These are phyloP conservation scores for Callithrix jacchus DNA, from an alignment of 2,113 vertebrate genomes.

Conservation along the genomic window DNA sequence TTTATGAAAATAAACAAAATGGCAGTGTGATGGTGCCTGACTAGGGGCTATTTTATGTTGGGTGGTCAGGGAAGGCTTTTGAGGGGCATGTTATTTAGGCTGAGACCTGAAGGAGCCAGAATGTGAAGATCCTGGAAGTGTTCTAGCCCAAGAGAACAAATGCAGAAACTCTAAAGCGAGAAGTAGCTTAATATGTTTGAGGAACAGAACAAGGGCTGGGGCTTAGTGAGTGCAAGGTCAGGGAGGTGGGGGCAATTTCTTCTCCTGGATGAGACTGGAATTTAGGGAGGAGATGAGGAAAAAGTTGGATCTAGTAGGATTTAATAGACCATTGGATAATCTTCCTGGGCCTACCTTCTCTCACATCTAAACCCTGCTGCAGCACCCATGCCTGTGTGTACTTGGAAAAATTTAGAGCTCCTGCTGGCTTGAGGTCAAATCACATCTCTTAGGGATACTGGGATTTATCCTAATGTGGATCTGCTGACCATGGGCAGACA, in stretches of 20 bases:
- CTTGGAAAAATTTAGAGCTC: neutral
- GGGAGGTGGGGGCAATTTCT: fast-evolving
- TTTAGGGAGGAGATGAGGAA: neutral
- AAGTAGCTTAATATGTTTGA: neutral
- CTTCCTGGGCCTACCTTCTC: neutral
- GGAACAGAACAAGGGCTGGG: neutral
- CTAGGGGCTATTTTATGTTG: neutral
- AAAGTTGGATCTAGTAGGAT: neutral
- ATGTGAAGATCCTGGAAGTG: too few species aligned
- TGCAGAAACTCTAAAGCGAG: neutral
- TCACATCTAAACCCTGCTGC: neutral
- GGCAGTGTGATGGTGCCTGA: neutral
- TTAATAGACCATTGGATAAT: neutral
- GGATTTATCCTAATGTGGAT: neutral
- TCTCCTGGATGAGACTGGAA: neutral
- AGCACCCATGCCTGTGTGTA: neutral
- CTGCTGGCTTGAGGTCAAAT: neutral
- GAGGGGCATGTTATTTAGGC: neutral
- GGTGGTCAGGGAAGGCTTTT: neutral
- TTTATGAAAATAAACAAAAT: neutral
- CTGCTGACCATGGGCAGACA: too few species aligned
- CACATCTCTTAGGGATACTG: neutral
- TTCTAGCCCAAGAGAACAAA: neutral
- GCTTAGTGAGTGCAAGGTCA: too few species aligned
- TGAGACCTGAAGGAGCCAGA: neutral